phyloP scores from a whole-genome alignment of 2,888 invertebrate species.

The Drosophila differens region DNA sequence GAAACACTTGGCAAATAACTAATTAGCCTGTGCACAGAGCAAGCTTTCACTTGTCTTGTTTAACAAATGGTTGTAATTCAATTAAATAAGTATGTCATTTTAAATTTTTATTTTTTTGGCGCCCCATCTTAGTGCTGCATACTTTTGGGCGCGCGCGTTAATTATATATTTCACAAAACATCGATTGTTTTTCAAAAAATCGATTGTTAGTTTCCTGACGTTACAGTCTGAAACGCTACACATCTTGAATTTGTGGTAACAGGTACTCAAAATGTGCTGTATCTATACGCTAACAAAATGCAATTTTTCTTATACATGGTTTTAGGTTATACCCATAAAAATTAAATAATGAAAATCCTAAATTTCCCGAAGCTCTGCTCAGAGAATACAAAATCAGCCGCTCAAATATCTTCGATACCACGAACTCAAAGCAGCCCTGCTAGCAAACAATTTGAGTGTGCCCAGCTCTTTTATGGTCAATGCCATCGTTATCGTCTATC shows the following conservation, averaged over 20 bases:
- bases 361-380: not conserved
- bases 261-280: not conserved
- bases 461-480: not conserved
- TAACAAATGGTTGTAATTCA: not conserved
- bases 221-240: not conserved
- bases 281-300: not conserved
- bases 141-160: slow-evolving; percentile 10
- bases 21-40: slow-evolving; percentile 23
- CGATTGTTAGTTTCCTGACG: not conserved
- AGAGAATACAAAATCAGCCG: not conserved
- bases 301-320: not conserved
- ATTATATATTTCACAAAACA: not conserved
- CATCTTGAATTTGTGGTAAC: not conserved
- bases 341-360: not conserved
- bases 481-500: slow-evolving; percentile 22
- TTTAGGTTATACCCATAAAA: not conserved
- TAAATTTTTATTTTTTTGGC: slow-evolving; percentile 5
- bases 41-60: slow-evolving; percentile 57
- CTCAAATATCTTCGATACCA: slow-evolving; percentile 12
- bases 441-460: slow-evolving; percentile 1
- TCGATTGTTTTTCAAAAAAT: not conserved
- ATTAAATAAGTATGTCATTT: not conserved
- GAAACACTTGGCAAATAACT: slow-evolving; percentile 37
- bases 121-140: slow-evolving; percentile 13
- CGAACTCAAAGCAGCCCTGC: not conserved